A percentile compares a stretch with the other conserved stretches of the same genome.
phyloP scores from a whole-genome alignment of 2,797 vertebrate species.

The Falco naumanni region DNA sequence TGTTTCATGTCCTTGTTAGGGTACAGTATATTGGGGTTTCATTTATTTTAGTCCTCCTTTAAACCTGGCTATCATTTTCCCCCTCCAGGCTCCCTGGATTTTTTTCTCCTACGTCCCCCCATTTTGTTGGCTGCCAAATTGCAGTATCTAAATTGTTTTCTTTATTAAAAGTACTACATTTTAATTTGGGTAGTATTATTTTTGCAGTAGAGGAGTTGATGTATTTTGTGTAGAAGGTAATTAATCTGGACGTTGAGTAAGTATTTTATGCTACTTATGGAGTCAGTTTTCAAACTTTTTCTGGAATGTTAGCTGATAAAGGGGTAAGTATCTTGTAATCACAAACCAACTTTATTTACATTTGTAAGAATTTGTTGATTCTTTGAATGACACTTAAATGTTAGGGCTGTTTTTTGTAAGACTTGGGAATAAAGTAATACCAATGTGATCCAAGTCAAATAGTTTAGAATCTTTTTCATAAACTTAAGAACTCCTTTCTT shows the following conservation, averaged over 20 bases:
- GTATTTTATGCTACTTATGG: slow-evolving; percentile 64
- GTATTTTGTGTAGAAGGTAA: slow-evolving; percentile 74
- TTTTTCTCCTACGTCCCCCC: slow-evolving; percentile 72
- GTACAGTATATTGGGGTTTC: slow-evolving; percentile 4
- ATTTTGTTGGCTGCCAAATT: slow-evolving; percentile 78
- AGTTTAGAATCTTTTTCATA: slow-evolving; percentile 72
- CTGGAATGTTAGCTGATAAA: slow-evolving; percentile 70
- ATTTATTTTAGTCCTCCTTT: slow-evolving; percentile 65
- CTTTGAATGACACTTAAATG: slow-evolving; percentile 75
- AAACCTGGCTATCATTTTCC: slow-evolving; percentile 73
- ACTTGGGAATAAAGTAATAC: slow-evolving; percentile 78
- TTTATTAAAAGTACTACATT: slow-evolving; percentile 67
- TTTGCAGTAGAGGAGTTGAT: slow-evolving; percentile 72
- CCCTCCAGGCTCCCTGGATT: slow-evolving; percentile 74
- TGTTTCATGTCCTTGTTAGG: slow-evolving; percentile 16
- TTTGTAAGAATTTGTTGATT: slow-evolving; percentile 74
- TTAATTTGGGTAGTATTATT: slow-evolving; percentile 72
- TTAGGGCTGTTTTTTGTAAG: slow-evolving; percentile 73
- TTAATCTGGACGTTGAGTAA: slow-evolving; percentile 73
- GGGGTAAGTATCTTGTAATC: slow-evolving; percentile 82
- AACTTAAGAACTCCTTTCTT: slow-evolving; percentile 77
- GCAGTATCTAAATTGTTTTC: slow-evolving; percentile 74
- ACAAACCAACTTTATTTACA: slow-evolving; percentile 75
- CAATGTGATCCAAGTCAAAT: slow-evolving; percentile 70
- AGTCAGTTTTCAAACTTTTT: slow-evolving; percentile 71